Evolutionary conservation across 2,888 invertebrate species (phyloP), one percentile per base, ranked within the genome.

Genomic region (Phrixothrix hirtus): DNA sequence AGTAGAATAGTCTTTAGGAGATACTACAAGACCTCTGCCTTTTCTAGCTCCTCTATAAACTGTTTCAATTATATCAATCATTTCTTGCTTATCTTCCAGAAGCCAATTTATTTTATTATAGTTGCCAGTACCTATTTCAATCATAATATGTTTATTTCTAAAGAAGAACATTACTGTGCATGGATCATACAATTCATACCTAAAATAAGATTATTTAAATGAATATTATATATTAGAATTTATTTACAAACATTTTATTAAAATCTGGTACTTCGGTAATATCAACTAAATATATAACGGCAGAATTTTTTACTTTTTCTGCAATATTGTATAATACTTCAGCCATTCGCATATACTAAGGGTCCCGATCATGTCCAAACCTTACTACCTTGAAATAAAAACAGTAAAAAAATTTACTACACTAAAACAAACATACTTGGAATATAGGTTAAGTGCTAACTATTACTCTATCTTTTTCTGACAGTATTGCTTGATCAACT

Each of bases 151-250:
- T 73, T 99, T 99, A 78, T 99, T 99, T 53, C 99, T 85, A 77
- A 99, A 99, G 85, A 99, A 99, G 78, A 99, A 99, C 99, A 99
- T 99, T 11, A 92, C 89, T 0, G 99, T 99, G 76, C 98, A 98
- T 0, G 99, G 99, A 78, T 99, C 99, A 69, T 99, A 99, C 77
- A 97, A 83, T 78, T 96, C 96, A 73, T 96, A 93, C 88, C 87
- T 87, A 73, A 6, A 77, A 77, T 69, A 67, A 45, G 54, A 14
- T 25, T 6, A 31, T 0, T 21, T 15, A 15, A 34, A 9, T 2
- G 21, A 9, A n/a, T 36, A 15, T 10, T 10, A 21, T 15, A 34
- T 15, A 6, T 14, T 6, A n/a, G 1, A 25, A n/a, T 1, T 15
- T 5, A n/a, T n/a, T n/a, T 2, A 76, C 80, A 77, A 78, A 91